Percentiles rank a stretch among this genome's conserved stretches.
Evolutionary conservation across 2,113 vertebrate genomes (phyloP).

Genomic region (Forbesichthys agassizii): DNA sequence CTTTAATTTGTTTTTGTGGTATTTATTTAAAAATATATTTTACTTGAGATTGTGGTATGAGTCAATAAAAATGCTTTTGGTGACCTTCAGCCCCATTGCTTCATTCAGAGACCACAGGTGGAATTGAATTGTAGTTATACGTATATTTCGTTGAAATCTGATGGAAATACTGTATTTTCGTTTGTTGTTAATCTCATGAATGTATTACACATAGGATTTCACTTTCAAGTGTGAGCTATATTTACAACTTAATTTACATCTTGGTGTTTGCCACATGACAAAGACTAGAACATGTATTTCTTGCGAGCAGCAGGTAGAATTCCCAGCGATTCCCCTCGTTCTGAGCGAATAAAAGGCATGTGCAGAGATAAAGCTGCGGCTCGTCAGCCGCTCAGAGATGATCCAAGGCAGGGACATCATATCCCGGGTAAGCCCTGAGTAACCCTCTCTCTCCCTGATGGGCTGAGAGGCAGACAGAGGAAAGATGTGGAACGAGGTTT

Average conservation of each 20-base stretch:
- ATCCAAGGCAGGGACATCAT: constrained; percentile 70
- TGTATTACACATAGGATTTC: neutral
- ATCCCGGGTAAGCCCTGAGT: constrained; percentile 66
- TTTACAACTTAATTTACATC: neutral
- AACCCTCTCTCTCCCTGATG: constrained; percentile 24
- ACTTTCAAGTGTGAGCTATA: neutral
- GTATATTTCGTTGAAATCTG: neutral
- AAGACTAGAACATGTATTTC: constrained; percentile 18
- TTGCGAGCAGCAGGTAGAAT: constrained; percentile 38
- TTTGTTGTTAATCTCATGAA: too few relatives aligned
- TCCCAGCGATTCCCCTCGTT: constrained; percentile 55
- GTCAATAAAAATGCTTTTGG: constrained; percentile 7
- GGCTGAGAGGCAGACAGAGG: constrained; percentile 33
- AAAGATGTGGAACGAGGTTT: constrained; percentile 37
- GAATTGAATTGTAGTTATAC: neutral
- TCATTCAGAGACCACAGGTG: neutral
- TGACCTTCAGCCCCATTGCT: neutral
- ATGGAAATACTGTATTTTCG: neutral
- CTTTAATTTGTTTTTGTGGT: neutral
- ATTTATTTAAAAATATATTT: constrained; percentile 7
- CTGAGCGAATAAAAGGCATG: constrained; percentile 54
- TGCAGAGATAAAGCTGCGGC: constrained; percentile 60
- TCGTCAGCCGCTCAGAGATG: constrained; percentile 66
- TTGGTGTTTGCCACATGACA: constrained; percentile 7
- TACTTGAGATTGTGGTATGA: constrained; percentile 7